Evolutionary conservation across 2,797 vertebrate species (phyloP).

Genomic region (Glyptemys insculpta): DNA sequence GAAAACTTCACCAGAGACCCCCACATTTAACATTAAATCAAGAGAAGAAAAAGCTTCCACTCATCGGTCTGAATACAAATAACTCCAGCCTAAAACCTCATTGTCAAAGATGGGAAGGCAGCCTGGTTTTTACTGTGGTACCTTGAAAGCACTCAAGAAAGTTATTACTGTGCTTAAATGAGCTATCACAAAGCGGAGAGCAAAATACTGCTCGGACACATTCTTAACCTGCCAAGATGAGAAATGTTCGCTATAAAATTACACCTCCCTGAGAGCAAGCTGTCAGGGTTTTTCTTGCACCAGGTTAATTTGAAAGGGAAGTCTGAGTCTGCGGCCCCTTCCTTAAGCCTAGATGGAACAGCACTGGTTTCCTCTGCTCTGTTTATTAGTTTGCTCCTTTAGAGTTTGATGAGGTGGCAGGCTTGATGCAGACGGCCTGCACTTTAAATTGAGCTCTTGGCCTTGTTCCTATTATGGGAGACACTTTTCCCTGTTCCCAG

Average conservation of each 20-base stretch:
- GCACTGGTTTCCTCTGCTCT: neutral
- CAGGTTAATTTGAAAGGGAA: neutral
- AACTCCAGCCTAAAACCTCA: neutral
- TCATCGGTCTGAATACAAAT: neutral
- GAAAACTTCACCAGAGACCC: neutral
- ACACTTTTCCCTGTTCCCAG: neutral
- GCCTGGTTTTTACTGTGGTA: neutral
- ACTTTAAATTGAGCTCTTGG: neutral
- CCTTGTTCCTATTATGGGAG: neutral
- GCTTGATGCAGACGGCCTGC: neutral
- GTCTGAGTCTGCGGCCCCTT: neutral
- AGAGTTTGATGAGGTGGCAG: neutral
- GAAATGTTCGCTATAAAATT: neutral
- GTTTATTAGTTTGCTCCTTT: neutral
- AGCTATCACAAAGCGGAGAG: too few species aligned
- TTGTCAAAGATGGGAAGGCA: neutral
- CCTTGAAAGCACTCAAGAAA: neutral
- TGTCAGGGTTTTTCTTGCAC: neutral
- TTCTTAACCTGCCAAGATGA: neutral
- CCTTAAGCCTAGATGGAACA: neutral
- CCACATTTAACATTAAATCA: neutral
- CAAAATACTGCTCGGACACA: neutral
- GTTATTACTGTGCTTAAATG: neutral
- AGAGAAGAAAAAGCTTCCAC: neutral
- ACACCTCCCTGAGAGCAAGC: neutral